A percentile compares a stretch with the other conserved stretches of the same genome.
These are phyloP conservation scores for Hymenochirus boettgeri DNA, from an alignment of 2,113 vertebrate species.

Conservation along the genomic window DNA sequence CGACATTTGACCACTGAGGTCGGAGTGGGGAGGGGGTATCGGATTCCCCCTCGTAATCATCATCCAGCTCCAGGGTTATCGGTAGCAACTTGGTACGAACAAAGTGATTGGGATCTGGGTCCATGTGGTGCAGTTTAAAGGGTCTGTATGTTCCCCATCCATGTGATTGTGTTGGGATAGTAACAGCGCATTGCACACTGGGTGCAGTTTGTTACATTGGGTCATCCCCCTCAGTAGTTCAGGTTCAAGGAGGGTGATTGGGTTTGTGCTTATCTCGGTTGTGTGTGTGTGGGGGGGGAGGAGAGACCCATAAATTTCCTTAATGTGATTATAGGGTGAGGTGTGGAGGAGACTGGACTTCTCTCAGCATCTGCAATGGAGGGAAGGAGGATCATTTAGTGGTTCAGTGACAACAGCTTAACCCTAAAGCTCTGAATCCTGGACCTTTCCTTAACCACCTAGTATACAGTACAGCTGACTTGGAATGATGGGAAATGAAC, in stretches of 20 bases:
- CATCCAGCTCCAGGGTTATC: background rate
- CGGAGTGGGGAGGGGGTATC: background rate
- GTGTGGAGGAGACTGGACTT: background rate
- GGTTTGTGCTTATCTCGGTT: background rate
- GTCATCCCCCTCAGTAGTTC: background rate
- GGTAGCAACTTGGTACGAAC: conserved; percentile 30
- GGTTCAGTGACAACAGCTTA: no score
- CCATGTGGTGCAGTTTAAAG: no score
- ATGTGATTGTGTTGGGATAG: background rate
- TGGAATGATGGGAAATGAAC: no score
- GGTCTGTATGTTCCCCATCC: background rate
- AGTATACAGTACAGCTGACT: no score
- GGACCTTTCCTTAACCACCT: no score
- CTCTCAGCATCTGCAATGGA: background rate
- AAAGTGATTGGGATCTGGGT: background rate
- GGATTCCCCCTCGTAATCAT: no score
- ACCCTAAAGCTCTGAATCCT: no score
- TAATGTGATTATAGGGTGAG: background rate
- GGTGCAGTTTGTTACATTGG: no score
- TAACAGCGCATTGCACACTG: background rate
- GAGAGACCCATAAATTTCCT: no score
- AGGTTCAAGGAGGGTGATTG: background rate
- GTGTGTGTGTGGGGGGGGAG: no score
- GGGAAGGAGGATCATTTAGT: background rate
- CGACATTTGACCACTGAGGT: background rate